Evolutionary conservation across 2,113 vertebrate genomes (phyloP).

Genomic region (Anolis sagrei): DNA sequence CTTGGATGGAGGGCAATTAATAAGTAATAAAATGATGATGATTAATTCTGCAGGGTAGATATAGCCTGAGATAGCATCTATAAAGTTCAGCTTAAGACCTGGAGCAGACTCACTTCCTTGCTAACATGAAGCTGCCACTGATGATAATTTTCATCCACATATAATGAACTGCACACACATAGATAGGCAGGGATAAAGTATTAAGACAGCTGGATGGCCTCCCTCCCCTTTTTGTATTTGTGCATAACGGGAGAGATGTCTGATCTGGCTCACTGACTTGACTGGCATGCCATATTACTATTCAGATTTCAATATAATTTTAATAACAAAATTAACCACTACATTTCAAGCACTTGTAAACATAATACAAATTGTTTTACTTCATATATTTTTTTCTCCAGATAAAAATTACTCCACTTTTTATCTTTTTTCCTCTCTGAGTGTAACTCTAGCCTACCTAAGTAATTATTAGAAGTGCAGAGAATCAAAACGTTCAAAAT

Average conservation of each 20-base stretch:
- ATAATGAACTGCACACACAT: not conserved
- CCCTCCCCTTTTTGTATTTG: not conserved
- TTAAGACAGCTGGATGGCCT: not conserved
- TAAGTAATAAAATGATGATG: too few species aligned
- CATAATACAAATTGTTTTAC: not conserved
- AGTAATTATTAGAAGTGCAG: too few species aligned
- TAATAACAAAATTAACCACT: not conserved
- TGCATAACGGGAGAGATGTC: not conserved
- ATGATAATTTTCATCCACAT: not conserved
- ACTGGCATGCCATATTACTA: not conserved
- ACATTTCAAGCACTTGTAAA: not conserved
- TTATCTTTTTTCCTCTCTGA: too few species aligned
- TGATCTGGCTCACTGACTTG: not conserved
- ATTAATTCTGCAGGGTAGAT: too few species aligned
- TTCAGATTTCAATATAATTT: not conserved
- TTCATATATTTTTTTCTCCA: not conserved
- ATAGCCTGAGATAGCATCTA: too few species aligned
- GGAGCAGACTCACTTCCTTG: too few species aligned
- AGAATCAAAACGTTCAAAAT: too few species aligned
- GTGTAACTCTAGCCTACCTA: too few species aligned
- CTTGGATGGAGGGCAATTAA: too few species aligned
- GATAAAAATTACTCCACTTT: not conserved
- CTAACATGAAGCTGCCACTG: too few species aligned
- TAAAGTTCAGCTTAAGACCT: too few species aligned
- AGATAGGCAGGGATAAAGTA: not conserved